Percentiles rank a stretch among this genome's conserved stretches.
Conservation (phyloP, 2,888 invertebrate species). For the Noctua fimbriata region DNA sequence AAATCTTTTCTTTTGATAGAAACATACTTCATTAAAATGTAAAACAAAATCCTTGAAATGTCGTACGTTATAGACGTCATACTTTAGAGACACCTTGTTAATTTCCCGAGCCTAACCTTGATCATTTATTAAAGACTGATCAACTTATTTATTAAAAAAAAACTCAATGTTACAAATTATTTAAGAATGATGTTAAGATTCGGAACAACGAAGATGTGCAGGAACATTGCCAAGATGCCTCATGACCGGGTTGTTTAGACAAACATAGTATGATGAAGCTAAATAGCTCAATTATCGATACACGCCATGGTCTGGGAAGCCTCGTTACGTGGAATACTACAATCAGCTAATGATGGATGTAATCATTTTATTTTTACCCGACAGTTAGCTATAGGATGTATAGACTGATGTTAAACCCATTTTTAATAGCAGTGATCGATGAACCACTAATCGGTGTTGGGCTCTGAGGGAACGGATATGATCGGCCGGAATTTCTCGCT, state of each 20-base stretch:
- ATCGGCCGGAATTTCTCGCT: conserved; percentile 34
- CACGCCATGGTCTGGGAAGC: conserved; percentile 55
- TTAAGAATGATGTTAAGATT: conserved; percentile 36
- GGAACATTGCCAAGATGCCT: conserved; percentile 58
- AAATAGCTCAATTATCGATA: conserved; percentile 61
- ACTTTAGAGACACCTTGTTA: conserved; percentile 10
- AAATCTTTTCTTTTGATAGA: conserved; percentile 27
- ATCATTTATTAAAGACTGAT: conserved; percentile 21
- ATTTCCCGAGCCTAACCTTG: conserved; percentile 22
- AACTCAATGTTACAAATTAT: conserved; percentile 24
- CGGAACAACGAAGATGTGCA: conserved; percentile 21
- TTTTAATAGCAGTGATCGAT: conserved; percentile 56
- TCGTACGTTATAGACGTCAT: conserved; percentile 14
- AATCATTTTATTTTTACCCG: conserved; percentile 56
- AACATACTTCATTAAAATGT: conserved; percentile 19
- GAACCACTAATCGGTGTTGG: conserved; percentile 47
- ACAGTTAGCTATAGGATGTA: conserved; percentile 50
- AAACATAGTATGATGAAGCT: conserved; percentile 41
- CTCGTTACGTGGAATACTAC: conserved; percentile 42
- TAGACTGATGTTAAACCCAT: conserved; percentile 49
- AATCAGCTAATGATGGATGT: conserved; percentile 55
- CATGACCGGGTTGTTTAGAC: conserved; percentile 47
- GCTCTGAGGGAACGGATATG: conserved; percentile 26
- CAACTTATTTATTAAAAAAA: not conserved
- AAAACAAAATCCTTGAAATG: conserved; percentile 35